These are phyloP conservation scores for Ornithoptera alexandrae DNA, from an alignment of 2,888 invertebrate species.

Conservation along the genomic window DNA sequence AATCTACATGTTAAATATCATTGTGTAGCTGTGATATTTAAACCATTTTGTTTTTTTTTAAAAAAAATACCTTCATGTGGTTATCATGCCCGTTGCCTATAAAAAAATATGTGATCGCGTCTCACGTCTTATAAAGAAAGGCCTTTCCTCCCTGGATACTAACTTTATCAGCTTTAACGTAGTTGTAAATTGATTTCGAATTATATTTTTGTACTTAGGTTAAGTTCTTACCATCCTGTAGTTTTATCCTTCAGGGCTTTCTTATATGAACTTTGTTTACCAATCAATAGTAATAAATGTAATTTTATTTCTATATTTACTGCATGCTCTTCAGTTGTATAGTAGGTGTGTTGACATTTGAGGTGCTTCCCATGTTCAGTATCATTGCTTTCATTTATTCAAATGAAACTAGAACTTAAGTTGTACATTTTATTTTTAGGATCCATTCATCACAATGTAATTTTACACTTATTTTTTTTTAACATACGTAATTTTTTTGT, in stretches of 20 bases:
- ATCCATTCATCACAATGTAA: slow-evolving; percentile 14
- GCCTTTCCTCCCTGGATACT: slow-evolving; percentile 46
- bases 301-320: neutral
- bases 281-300: neutral
- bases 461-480: slow-evolving; percentile 12
- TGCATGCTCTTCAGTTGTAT: neutral
- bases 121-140: too few species aligned
- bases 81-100: too few species aligned
- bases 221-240: slow-evolving; percentile 41
- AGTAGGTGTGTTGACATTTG: neutral
- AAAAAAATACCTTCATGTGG: too few species aligned
- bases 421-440: slow-evolving; percentile 22
- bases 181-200: slow-evolving; percentile 58
- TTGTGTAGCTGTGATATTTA: slow-evolving; percentile 43
- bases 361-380: slow-evolving; percentile 21
- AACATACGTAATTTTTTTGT: slow-evolving; percentile 14
- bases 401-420: slow-evolving; percentile 4
- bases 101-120: too few species aligned
- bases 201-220: slow-evolving; percentile 67
- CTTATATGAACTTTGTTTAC: neutral
- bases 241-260: neutral
- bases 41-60: slow-evolving; percentile 33
- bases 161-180: slow-evolving; percentile 67
- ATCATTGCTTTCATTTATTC: neutral
- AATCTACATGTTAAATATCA: slow-evolving; percentile 48